Percentiles rank a stretch among this genome's conserved stretches.
Evolutionary conservation across 2,888 invertebrate genomes (phyloP).

Genomic region (Baccha elongata): DNA sequence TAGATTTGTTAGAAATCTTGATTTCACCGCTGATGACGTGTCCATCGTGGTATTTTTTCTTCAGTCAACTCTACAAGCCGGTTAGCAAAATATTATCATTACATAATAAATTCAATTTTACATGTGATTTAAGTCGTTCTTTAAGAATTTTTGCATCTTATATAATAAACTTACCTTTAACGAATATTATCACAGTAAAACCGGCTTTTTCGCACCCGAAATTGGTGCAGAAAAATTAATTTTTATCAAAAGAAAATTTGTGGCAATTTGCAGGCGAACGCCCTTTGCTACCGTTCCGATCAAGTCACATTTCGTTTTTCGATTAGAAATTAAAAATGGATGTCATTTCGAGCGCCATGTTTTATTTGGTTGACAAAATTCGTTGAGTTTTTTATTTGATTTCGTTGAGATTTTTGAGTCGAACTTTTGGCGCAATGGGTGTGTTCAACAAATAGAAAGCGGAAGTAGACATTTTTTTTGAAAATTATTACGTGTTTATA

Average conservation of each 20-base stretch:
- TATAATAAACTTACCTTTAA: slow-evolving; percentile 25
- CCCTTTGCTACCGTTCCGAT: slow-evolving; percentile 66
- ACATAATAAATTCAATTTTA: slow-evolving; percentile 30
- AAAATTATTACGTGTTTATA: too few species aligned
- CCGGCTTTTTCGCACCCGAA: slow-evolving; percentile 57
- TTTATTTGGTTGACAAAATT: slow-evolving; percentile 14
- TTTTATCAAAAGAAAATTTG: slow-evolving; percentile 54
- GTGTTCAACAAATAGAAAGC: slow-evolving; percentile 6
- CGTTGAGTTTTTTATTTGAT: slow-evolving; percentile 1
- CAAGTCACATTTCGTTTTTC: slow-evolving; percentile 67
- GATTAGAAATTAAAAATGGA: slow-evolving; percentile 68
- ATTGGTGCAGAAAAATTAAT: slow-evolving; percentile 25
- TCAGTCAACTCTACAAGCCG: slow-evolving; percentile 40
- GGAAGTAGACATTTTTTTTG: slow-evolving; percentile 5
- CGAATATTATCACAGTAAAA: slow-evolving; percentile 55
- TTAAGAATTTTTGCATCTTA: neutral
- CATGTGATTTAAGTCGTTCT: neutral
- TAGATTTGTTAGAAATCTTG: slow-evolving; percentile 83
- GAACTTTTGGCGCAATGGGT: slow-evolving; percentile 16
- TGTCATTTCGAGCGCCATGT: slow-evolving; percentile 51
- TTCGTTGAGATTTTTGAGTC: slow-evolving; percentile 21
- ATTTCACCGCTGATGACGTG: slow-evolving; percentile 75
- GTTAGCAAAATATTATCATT: slow-evolving; percentile 18
- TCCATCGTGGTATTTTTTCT: slow-evolving; percentile 63
- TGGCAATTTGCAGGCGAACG: slow-evolving; percentile 72